Base-by-base conservation (phyloP, 2,113 vertebrate genomes). In the Aix galericulata region DNA sequence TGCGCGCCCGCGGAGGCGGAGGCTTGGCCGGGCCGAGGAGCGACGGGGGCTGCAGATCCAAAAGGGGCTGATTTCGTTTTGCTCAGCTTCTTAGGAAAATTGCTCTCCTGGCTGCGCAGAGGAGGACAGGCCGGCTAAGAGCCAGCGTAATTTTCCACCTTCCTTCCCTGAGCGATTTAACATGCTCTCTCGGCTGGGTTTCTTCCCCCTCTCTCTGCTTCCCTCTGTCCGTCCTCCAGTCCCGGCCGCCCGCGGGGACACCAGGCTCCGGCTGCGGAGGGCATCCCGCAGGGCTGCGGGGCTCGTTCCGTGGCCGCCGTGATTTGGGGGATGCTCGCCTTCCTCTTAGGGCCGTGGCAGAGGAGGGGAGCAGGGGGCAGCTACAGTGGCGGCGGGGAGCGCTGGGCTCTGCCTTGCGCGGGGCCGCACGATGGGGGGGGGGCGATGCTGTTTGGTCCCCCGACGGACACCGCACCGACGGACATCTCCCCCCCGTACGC, bases 61-160 rank as follows among this genome's bases (percentile, higher is more conserved):
- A 88, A 86, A 93, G 25, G 18, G 17, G 67, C 77, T 78, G 92
- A 92, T 90, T 92, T 87, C 91, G 79, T 95, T 93, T 93, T 92
- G 76, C 89, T 88, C 23, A 66, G 1, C 69, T 94, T 66, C 78
- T 82, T 84, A 93, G 90, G 88, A 94, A 96, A 95, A 92, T 90
- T 55, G 89, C 72, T 87, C 82, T 86, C 90, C 76, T 89, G 91
- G 93, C 88, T 85, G 77, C 44, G 6, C 67, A 58, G 73, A 73
- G 68, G 56, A 85, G 93, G 59, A 85, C 80, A 44, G 84, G 92
- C 83, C 82, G 93, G 93, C 90, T 40, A 34, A 32, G 64, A 92
- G 84, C 91, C 93, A 92, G 88, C 29, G 81, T 88, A 83, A 89
- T 94, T 96, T 93, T 94, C 97, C 97, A 94, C 94, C 92, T 89